Percentiles rank a stretch among this genome's conserved stretches.
These are phyloP conservation scores for Coregonus clupeaformis DNA, from an alignment of 2,113 vertebrate genomes.

Conservation along the genomic window DNA sequence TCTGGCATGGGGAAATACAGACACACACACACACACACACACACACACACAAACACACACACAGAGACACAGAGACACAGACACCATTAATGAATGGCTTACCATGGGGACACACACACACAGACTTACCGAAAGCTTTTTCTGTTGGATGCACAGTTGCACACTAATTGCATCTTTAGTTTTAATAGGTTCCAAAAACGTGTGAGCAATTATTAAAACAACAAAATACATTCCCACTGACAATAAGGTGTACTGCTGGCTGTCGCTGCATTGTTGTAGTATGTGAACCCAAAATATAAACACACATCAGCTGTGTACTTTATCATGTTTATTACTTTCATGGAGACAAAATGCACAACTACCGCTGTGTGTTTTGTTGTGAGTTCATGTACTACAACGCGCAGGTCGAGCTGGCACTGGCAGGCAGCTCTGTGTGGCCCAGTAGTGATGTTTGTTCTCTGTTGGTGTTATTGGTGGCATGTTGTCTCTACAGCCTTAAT, in stretches of 20 bases:
- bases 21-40: no score
- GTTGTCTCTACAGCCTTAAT: conserved; percentile 23
- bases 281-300: no score
- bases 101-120: not conserved
- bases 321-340: no score
- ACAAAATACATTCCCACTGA: not conserved
- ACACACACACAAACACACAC: no score
- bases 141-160: no score
- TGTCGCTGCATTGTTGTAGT: no score
- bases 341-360: no score
- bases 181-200: no score
- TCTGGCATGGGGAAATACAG: conserved; percentile 69
- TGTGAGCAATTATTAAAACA: not conserved
- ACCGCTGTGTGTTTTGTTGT: not conserved
- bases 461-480: conserved; percentile 15
- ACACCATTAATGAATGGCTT: not conserved
- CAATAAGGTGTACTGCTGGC: not conserved
- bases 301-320: no score
- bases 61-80: no score
- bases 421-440: not conserved
- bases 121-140: not conserved
- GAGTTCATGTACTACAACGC: not conserved
- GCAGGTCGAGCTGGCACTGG: not conserved
- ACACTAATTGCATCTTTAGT: no score
- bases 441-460: conserved; percentile 2